phyloP scores from a whole-genome alignment of 2,888 invertebrate genomes.

The Frankliniella intonsa region DNA sequence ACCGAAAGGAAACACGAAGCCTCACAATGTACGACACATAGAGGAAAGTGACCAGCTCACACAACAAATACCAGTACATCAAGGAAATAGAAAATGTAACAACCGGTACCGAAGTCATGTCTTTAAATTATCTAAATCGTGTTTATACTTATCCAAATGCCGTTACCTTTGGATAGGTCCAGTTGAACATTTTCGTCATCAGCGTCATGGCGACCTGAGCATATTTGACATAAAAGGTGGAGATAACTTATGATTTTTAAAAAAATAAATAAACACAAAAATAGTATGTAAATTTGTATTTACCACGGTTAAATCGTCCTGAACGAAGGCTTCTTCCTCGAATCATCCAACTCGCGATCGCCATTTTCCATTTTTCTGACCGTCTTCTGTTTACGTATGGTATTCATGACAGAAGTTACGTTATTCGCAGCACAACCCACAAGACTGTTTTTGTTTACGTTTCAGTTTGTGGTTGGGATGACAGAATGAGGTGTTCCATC shows the following conservation, averaged over 20 bases:
- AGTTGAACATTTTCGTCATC: constrained; percentile 59
- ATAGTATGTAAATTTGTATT: constrained; percentile 42
- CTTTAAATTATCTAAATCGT: background rate
- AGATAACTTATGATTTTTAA: constrained; percentile 33
- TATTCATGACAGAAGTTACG: background rate
- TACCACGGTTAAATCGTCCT: constrained; percentile 49
- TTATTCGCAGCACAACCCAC: background rate
- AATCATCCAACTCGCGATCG: constrained; percentile 54
- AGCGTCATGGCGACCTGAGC: constrained; percentile 48
- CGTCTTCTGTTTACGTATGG: background rate
- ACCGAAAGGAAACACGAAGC: too few relatives aligned
- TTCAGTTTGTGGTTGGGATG: background rate
- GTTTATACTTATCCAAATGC: background rate
- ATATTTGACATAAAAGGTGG: constrained; percentile 36
- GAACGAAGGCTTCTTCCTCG: constrained; percentile 49
- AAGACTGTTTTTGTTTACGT: constrained; percentile 7
- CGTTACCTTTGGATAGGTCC: constrained; percentile 52
- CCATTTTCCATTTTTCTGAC: constrained; percentile 44
- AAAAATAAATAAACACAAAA: constrained; percentile 34
- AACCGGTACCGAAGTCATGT: background rate
- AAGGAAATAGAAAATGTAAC: background rate
- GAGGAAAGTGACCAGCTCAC: constrained; percentile 41
- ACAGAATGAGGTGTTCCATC: too few relatives aligned
- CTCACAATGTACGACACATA: too few relatives aligned
- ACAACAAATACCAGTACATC: background rate